Base-by-base conservation (phyloP, 2,797 vertebrate genomes). In the Sternotherus odoratus region DNA sequence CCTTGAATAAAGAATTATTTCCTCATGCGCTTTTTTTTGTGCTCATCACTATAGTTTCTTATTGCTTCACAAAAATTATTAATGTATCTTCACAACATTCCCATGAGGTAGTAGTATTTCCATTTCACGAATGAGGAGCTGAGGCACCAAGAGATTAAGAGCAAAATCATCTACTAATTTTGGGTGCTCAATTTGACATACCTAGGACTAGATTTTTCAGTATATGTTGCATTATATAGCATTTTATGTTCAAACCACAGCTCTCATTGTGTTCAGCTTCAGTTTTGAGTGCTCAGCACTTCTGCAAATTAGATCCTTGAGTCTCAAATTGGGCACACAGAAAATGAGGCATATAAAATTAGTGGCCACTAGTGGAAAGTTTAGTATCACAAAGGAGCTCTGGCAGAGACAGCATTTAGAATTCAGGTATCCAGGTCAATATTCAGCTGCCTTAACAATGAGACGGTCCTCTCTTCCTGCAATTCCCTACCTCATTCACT, bases 1-100 rank as follows among this genome's bases (percentile, higher is more conserved):
- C 69, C 30, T 56, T 82, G 90, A 30, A 48, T 95, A 43, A 19
- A 77, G 74, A 95, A 85, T 30, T 30, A 48, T 79, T 94, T 95
- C 43, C 74, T 13, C 43, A 5, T 72, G 6, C 6, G 1, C 3
- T 84, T 95, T 87, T 87, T 89, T 51, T 51, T 56, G 39, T 91
- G 63, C 17, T 46, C 85, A 46, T 48, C 85, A 86, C 30, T 57
- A 33, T 78, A 79, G 23, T 7, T 36, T 36, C 46, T 88, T 86
- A 56, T 13, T 77, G 43, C 60, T 90, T 92, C 69, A 83, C 23
- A 24, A 79, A 87, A 77, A 75, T 93, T 2, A 9, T 54, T 48
- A 26, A 85, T 69, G 80, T 78, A 82, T 93, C 89, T 94, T 66
- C 77, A 30, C 0, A 0, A 1, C 77, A 83, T n/a, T 23, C 7